Evolutionary conservation across 2,797 vertebrate species (phyloP).

Genomic region (Sarcophilus harrisii): DNA sequence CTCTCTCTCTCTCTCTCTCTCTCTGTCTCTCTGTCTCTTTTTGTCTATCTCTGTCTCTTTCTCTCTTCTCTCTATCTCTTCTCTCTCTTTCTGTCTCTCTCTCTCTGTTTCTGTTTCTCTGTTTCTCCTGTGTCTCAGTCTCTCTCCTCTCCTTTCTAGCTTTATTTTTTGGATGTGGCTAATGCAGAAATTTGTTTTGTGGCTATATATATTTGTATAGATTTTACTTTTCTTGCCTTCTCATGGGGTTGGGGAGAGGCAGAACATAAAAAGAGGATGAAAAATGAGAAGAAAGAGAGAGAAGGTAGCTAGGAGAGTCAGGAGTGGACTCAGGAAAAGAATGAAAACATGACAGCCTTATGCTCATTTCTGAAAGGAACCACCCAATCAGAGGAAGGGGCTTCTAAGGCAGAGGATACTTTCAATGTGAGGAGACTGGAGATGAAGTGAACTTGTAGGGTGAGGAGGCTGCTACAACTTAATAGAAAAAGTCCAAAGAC

Average conservation of each 20-base stretch:
- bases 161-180: not conserved
- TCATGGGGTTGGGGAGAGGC: not conserved
- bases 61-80: too few species aligned
- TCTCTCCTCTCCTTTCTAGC: too few species aligned
- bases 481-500: not conserved
- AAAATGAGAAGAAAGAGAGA: not conserved
- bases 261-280: not conserved
- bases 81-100: too few species aligned
- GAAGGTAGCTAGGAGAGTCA: not conserved
- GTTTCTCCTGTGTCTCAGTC: too few species aligned
- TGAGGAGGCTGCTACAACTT: not conserved
- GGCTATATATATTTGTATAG: not conserved
- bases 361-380: not conserved
- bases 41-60: too few species aligned
- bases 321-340: not conserved
- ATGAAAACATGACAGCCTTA: not conserved
- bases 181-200: not conserved
- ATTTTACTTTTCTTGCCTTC: not conserved
- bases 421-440: not conserved
- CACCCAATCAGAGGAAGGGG: not conserved
- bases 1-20: not conserved
- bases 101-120: too few species aligned
- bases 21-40: too few species aligned
- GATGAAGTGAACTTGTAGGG: not conserved
- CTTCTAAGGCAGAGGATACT: not conserved